Base-by-base conservation (phyloP, 2,113 vertebrate species). In the Potamarius usumacintae region DNA sequence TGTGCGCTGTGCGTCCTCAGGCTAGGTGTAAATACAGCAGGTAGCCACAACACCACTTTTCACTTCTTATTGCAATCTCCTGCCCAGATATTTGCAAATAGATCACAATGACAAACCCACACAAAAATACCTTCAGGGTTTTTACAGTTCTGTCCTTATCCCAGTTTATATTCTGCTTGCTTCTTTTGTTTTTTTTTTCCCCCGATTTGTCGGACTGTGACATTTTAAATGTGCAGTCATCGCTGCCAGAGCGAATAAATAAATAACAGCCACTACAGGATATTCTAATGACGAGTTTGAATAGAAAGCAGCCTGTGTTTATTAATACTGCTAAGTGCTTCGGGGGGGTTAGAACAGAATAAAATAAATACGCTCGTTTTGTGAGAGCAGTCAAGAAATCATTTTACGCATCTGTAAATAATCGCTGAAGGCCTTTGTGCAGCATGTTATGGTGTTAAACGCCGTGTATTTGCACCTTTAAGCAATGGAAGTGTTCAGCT, bases 351-450 rank as follows among this genome's bases (percentile, higher is more conserved):
- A 25, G 0, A n/a, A n/a, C 3, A 77, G 25, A 55, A 83, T 92
- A 90, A 92, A 92, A 92, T 92, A 94, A 93, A 94, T 92, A 91
- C 90, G 89, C 93, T 93, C 93, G 91, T 92, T 94, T 94, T 94
- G 86, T 91, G 89, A 84, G 88, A 91, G 85, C 89, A 89, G 84
- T 52, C 58, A 42, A 67, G 48, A 92, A 89, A 85, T 91, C 55
- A 53, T 92, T 92, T 89, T 88, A 88, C 85, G 83, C 83, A 77
- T 80, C 62, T 10, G 69, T 91, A 87, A 92, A 90, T 94, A 93
- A 92, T 92, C 48, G 18, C 63, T 69, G 22, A 80, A 67, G 53
- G 63, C 85, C 82, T 63, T 53, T 48, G 67, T 57, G 6, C n/a
- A 9, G 14, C 30, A 76, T 27, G 30, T 58, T 83, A 48, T 15